phyloP scores from a whole-genome alignment of 2,888 invertebrate genomes.

The Drosophila fungiperda region DNA sequence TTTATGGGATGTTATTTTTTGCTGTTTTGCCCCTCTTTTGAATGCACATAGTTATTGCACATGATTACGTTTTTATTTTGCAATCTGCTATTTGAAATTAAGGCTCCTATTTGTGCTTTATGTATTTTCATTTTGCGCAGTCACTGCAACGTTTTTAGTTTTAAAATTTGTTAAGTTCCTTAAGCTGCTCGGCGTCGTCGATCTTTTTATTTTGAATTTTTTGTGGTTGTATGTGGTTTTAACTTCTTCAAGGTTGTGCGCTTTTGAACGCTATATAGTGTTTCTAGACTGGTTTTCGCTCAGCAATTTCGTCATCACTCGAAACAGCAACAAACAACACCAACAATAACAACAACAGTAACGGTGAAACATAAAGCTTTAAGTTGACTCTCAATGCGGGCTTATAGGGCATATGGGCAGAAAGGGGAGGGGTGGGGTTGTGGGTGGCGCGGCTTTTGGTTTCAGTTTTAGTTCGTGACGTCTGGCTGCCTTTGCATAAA shows the following conservation, averaged over 20 bases:
- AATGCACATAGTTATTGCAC: constrained; percentile 48
- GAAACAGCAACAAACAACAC: constrained; percentile 16
- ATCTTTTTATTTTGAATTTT: constrained; percentile 7
- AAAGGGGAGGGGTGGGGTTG: background rate
- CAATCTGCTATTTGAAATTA: constrained; percentile 46
- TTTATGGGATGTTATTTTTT: constrained; percentile 36
- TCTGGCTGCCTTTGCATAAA: constrained; percentile 55
- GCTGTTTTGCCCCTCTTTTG: constrained; percentile 35
- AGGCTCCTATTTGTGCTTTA: constrained; percentile 30
- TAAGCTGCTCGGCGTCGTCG: constrained; percentile 42
- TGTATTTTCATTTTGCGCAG: constrained; percentile 38
- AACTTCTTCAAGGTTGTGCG: constrained; percentile 73
- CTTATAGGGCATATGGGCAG: constrained; percentile 36
- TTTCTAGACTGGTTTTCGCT: constrained; percentile 79
- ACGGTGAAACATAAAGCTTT: constrained; percentile 46
- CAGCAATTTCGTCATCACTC: constrained; percentile 73
- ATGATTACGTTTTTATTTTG: constrained; percentile 54
- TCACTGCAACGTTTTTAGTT: constrained; percentile 34
- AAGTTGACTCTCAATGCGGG: constrained; percentile 42
- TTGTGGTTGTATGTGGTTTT: constrained; percentile 47
- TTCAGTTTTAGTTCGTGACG: constrained; percentile 58
- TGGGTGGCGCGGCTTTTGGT: constrained; percentile 20
- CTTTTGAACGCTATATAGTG: constrained; percentile 48
- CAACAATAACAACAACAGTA: constrained; percentile 40
- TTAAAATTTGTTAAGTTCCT: constrained; percentile 49